A percentile compares a stretch with the other conserved stretches of the same genome.
These are phyloP conservation scores for Platorchestia sp. DNA, from an alignment of 1,140 invertebrate species.

Conservation along the genomic window DNA sequence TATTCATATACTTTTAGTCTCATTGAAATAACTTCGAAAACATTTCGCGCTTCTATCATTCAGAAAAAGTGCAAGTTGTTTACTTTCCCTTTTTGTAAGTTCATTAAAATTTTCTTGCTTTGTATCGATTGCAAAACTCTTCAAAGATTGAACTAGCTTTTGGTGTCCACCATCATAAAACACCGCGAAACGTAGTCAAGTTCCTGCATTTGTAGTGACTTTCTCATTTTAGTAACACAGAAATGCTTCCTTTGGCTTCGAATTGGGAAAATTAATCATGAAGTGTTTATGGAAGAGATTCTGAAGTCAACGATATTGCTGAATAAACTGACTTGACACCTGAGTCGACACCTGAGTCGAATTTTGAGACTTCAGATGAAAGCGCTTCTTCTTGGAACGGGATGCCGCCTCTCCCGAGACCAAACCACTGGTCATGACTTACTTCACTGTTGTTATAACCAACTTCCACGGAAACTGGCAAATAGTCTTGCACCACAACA, in stretches of 20 bases:
- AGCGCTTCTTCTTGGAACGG: neutral
- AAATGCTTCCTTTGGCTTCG: neutral
- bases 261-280: neutral
- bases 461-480: neutral
- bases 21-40: neutral
- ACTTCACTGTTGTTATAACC: neutral
- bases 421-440: neutral
- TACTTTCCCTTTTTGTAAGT: neutral
- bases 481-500: neutral
- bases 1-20: neutral
- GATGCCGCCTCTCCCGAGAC: neutral
- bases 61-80: neutral
- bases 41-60: neutral
- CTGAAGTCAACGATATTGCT: conserved; percentile 32
- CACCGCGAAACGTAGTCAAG: neutral
- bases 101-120: neutral
- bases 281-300: neutral
- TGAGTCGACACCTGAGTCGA: neutral
- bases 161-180: neutral
- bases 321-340: conserved; percentile 4
- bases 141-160: neutral
- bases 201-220: neutral
- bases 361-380: conserved; percentile 4
- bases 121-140: neutral
- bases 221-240: neutral